Conservation (phyloP, 2,113 vertebrate species). For the Phaethon lepturus region DNA sequence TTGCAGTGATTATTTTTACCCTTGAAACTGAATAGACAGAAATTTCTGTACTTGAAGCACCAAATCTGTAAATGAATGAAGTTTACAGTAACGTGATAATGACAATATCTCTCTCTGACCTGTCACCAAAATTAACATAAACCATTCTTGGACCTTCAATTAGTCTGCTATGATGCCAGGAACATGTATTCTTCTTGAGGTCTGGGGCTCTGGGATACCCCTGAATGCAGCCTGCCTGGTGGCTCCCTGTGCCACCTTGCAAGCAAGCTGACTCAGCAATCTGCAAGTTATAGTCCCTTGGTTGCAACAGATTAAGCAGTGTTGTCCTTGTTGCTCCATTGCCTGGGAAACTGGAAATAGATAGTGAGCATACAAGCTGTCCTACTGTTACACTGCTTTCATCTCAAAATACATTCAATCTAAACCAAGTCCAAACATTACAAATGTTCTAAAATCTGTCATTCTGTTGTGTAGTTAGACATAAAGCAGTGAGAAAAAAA, state of each 20-base stretch:
- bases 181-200: neutral
- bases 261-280: neutral
- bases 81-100: neutral
- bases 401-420: neutral
- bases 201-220: neutral
- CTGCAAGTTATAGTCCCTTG: neutral
- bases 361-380: neutral
- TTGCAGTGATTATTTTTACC: neutral
- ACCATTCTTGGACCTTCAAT: neutral
- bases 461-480: neutral
- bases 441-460: neutral
- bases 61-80: neutral
- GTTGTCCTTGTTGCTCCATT: neutral
- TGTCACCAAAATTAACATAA: neutral
- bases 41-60: neutral
- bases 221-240: neutral
- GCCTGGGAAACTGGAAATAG: neutral
- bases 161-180: neutral
- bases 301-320: neutral
- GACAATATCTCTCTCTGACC: neutral
- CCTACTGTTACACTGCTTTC: neutral
- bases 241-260: neutral
- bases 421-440: neutral
- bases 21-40: neutral
- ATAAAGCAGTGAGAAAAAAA: neutral